Percentiles rank a stretch among this genome's conserved stretches.
These are phyloP conservation scores for Ichneumoninae sp. DNA, from an alignment of 2,888 invertebrate species.

Conservation along the genomic window DNA sequence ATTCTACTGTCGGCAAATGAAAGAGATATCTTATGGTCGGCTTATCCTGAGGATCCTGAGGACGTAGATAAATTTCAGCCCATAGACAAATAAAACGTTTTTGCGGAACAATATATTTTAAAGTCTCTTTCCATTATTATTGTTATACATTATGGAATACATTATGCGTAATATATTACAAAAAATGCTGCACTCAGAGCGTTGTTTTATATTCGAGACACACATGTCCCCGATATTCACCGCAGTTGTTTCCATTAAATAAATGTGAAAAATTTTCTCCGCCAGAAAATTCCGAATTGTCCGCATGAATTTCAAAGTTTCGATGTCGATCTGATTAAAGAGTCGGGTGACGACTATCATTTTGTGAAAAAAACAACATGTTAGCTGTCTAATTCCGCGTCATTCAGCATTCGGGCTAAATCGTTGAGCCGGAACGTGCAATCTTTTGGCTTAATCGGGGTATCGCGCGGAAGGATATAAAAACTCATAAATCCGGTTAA, in stretches of 20 bases:
- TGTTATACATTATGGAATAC: not conserved
- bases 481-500: slow-evolving; percentile 54
- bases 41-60: too few species aligned
- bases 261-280: not conserved
- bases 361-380: not conserved
- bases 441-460: slow-evolving; percentile 36
- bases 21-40: too few species aligned
- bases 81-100: too few species aligned
- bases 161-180: too few species aligned
- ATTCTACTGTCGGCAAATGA: too few species aligned
- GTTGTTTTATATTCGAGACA: not conserved
- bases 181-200: too few species aligned
- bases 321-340: not conserved
- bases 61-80: too few species aligned
- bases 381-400: slow-evolving; percentile 7
- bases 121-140: too few species aligned
- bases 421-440: slow-evolving; percentile 26
- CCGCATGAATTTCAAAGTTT: not conserved
- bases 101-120: too few species aligned
- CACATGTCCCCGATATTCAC: not conserved
- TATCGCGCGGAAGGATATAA: slow-evolving; percentile 38
- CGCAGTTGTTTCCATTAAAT: not conserved
- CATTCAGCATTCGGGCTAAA: slow-evolving; percentile 24
- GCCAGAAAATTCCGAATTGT: not conserved
- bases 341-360: not conserved